Base-by-base conservation (phyloP, 2,888 invertebrate species). In the Peribatodes rhomboidaria region DNA sequence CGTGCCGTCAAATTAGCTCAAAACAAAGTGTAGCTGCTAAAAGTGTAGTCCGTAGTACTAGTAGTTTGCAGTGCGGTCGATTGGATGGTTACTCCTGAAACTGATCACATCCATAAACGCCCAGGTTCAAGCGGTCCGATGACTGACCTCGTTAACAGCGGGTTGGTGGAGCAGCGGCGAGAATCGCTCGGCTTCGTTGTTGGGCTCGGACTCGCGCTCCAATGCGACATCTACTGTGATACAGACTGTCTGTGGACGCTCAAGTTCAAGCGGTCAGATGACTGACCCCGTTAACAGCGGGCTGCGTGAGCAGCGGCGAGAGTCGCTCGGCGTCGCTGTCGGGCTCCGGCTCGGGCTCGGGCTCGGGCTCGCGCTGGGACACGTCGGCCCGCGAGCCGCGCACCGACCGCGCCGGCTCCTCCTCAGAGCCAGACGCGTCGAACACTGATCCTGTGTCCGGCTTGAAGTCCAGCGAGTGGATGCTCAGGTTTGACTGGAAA, bases 301-400 rank as follows among this genome's bases (percentile, higher is more conserved):
- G 77, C 52, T 85, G 88, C 1, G 90, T 85, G 53, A 97, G 91
- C 35, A 97, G 87, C 16, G 97, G 97, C 16, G 97, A 97, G 59
- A 97, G 87, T 74, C 97, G 95, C 87, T 97, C 97, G 53, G 96
- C 96, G 85, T 97, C 97, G 81, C 97, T 97, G 81, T 97, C 97
- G 72, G 96, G 96, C 78, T 96, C 97, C 79, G 44, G 44, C 18
- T 18, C 54, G 16, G 42, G 42, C 16, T 42, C 42, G 7, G 69
- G 71, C 59, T 74, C 80, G 27, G 73, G 78, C 53, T 58, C 65
- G 47, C 47, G 61, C 54, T 61, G 71, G 37, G 66, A 69, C 44
- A 44, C 68, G 37, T 65, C 71, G 37, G 66, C 2, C 11, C 37
- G 44, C 72, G 68, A 46, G 77, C 46, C 16, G 68, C 60, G 16